Evolutionary conservation across 2,888 invertebrate species (phyloP), one percentile per base, ranked within the genome.

Genomic region (Acrobasis suavella): DNA sequence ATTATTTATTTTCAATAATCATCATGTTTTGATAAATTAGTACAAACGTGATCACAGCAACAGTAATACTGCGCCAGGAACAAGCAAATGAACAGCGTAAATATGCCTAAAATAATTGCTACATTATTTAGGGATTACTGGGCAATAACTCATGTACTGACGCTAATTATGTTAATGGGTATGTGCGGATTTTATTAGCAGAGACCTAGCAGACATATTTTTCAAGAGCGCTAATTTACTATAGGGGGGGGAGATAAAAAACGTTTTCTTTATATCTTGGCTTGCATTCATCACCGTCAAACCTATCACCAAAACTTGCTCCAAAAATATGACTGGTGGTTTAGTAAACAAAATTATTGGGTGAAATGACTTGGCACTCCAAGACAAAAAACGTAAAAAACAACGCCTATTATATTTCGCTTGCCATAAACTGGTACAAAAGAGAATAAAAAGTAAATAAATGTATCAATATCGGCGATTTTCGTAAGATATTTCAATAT

Each of bases 391-490:
- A n/a, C 38, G 15, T 42, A 42, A 39, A 56, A 42, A 56, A 56
- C 42, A 42, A 17, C 42, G 56, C 46, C 38, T 15, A 46, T 56
- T 46, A 10, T n/a, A 38, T 54, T 42, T 42, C 39, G 42, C 42
- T 46, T 42, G 42, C 17, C 56, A 46, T 22, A 42, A 56, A 56
- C 14, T 17, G 9, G 16, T 17, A 42, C 22, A n/a, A 42, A 56
- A 22, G 8, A 16, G 16, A 42, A 17, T 56, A 42, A 56, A 42
- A 56, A 22, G 42, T 17, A 42, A 17, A 22, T 39, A 16, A 56
- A 56, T 56, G 42, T 56, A 56, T 56, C 56, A 56, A 56, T 56
- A 56, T 56, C 56, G 56, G 16, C 14, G 56, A 16, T 55, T 16
- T 56, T 56, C 42, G 42, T 39, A 9, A 42, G 56, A 56, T 56